phyloP scores from a whole-genome alignment of 2,888 invertebrate species.

The Saturnia japonica region DNA sequence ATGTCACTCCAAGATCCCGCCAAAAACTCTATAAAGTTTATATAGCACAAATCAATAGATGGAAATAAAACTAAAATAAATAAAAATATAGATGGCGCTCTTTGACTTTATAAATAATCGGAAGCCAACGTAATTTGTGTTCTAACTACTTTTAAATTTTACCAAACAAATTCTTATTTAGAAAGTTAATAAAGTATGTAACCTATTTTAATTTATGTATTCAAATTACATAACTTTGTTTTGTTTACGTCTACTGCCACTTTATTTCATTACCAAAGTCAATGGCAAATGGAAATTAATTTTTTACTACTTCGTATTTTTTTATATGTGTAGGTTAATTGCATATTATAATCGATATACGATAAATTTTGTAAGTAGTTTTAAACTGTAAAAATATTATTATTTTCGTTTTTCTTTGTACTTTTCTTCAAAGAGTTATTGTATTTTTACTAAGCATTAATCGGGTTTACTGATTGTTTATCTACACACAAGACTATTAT shows the following conservation, averaged over 20 bases:
- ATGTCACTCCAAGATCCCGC: no score
- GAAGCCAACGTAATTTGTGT: background rate
- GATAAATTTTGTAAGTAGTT: background rate
- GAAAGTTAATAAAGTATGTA: background rate
- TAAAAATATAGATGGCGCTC: slow-evolving; percentile 9
- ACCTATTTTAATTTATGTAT: background rate
- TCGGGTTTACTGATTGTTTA: no score
- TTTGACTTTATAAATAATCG: background rate
- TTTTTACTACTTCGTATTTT: slow-evolving; percentile 3
- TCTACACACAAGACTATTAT: background rate
- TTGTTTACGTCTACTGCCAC: background rate
- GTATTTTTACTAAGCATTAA: no score
- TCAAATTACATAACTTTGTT: background rate
- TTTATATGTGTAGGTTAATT: background rate
- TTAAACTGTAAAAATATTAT: background rate
- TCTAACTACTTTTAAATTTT: background rate
- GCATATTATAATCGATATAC: background rate
- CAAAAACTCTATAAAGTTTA: no score
- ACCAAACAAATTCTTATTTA: background rate
- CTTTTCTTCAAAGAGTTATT: background rate
- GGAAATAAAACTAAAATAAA: background rate
- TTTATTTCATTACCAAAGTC: slow-evolving; percentile 11
- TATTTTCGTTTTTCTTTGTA: background rate
- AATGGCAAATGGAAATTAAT: slow-evolving; percentile 1
- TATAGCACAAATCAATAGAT: background rate